Percentiles rank a stretch among this genome's conserved stretches.
Conservation (phyloP, 2,797 vertebrate species). For the Gambelia wislizenii region DNA sequence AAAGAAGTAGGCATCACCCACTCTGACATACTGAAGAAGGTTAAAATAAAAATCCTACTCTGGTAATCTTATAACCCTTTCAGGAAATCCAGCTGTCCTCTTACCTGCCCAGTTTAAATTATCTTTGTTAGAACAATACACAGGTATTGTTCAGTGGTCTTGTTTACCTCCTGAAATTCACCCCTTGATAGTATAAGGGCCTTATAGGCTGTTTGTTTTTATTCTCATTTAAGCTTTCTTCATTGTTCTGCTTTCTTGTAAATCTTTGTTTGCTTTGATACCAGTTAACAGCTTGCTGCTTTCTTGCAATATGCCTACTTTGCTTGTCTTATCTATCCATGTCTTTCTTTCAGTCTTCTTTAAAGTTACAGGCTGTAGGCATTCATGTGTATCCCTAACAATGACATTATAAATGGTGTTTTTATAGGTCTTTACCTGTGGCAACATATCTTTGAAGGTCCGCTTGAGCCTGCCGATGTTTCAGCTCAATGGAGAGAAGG, state of each 20-base stretch:
- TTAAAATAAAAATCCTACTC: neutral
- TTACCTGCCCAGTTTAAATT: neutral
- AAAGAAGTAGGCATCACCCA: neutral
- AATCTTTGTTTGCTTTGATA: neutral
- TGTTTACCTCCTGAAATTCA: neutral
- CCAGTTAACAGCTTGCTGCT: neutral
- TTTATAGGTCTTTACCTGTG: conserved; percentile 94
- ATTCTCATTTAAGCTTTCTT: neutral
- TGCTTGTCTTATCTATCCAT: neutral
- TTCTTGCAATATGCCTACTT: conserved; percentile 12
- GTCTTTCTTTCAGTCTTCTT: neutral
- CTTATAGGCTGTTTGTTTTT: neutral
- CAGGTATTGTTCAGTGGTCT: neutral
- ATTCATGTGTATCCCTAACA: neutral
- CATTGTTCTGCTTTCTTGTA: neutral
- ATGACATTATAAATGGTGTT: conserved; percentile 21
- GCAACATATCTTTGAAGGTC: conserved; percentile 94
- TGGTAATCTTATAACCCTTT: neutral
- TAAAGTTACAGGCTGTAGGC: neutral
- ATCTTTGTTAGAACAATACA: neutral
- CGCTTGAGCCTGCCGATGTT: conserved; percentile 87
- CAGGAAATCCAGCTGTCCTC: neutral
- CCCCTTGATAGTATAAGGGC: neutral
- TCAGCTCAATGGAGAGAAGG: conserved; percentile 94
- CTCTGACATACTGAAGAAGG: neutral